These are phyloP conservation scores for Drosophila funebris DNA, from an alignment of 1,140 invertebrate genomes.

Conservation along the genomic window DNA sequence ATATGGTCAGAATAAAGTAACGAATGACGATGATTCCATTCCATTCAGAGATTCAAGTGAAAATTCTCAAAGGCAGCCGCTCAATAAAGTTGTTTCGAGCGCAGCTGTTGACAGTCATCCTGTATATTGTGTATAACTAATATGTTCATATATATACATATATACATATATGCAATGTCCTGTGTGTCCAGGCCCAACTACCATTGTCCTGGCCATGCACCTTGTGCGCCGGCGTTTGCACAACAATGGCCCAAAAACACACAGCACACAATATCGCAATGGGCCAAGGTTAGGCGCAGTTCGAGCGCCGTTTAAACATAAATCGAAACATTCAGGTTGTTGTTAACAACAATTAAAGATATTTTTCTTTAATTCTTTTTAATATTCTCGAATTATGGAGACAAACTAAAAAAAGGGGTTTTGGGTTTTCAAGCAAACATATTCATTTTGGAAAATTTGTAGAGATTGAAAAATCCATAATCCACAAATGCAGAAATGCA, in stretches of 20 bases:
- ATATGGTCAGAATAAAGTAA: neutral
- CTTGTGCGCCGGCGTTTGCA: conserved; percentile 61
- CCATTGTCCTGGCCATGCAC: conserved; percentile 15
- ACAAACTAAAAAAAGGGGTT: too few species aligned
- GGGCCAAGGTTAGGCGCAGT: conserved; percentile 32
- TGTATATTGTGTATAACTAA: neutral
- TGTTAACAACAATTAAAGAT: too few species aligned
- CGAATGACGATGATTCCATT: neutral
- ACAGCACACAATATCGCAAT: conserved; percentile 14
- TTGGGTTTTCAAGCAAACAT: too few species aligned
- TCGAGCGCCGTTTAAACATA: neutral
- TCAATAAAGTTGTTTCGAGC: conserved; percentile 12
- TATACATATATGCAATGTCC: neutral
- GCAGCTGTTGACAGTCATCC: neutral
- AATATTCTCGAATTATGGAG: too few species aligned
- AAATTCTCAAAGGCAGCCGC: conserved; percentile 2
- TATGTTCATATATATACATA: too few species aligned
- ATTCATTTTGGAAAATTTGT: neutral
- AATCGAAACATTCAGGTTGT: too few species aligned
- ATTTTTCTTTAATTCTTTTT: too few species aligned
- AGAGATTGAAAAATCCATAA: neutral
- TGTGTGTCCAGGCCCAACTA: neutral
- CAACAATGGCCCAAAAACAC: conserved; percentile 48
- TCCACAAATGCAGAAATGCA: neutral
- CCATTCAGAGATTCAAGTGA: conserved; percentile 33